phyloP scores from a whole-genome alignment of 2,113 vertebrate species.

The Bubo scandiacus region DNA sequence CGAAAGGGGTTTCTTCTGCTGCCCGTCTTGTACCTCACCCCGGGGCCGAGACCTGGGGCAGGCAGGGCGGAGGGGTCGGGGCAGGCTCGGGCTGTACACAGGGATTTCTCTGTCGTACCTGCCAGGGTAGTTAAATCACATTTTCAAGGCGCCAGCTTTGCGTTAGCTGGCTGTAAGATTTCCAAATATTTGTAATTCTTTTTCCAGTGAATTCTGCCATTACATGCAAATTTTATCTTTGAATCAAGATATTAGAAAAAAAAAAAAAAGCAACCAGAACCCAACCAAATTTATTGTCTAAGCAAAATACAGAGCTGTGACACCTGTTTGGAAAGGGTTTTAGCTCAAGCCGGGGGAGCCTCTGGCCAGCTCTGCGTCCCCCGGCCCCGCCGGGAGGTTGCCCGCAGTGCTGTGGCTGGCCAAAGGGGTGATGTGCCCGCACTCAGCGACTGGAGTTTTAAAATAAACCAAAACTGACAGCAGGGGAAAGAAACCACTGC shows the following conservation, averaged over 20 bases:
- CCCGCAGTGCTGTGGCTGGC: not conserved
- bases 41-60: not conserved
- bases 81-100: not conserved
- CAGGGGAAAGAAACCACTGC: not conserved
- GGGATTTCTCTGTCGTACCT: not conserved
- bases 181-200: not conserved
- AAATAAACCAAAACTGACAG: constrained; percentile 40
- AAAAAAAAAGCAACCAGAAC: accelerated
- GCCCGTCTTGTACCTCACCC: not conserved
- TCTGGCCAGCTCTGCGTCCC: not conserved
- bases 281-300: not conserved
- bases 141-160: not conserved
- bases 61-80: not conserved
- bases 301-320: not conserved
- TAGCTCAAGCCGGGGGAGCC: not conserved
- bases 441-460: not conserved
- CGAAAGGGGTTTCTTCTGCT: not conserved
- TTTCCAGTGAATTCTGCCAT: not conserved
- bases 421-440: not conserved
- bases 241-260: not conserved
- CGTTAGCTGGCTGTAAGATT: not conserved
- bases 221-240: not conserved
- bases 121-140: accelerated
- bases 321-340: not conserved
- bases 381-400: not conserved